Percentiles rank a stretch among this genome's conserved stretches.
These are phyloP conservation scores for Doris montereyensis DNA, from an alignment of 2,888 invertebrate genomes.

Conservation along the genomic window DNA sequence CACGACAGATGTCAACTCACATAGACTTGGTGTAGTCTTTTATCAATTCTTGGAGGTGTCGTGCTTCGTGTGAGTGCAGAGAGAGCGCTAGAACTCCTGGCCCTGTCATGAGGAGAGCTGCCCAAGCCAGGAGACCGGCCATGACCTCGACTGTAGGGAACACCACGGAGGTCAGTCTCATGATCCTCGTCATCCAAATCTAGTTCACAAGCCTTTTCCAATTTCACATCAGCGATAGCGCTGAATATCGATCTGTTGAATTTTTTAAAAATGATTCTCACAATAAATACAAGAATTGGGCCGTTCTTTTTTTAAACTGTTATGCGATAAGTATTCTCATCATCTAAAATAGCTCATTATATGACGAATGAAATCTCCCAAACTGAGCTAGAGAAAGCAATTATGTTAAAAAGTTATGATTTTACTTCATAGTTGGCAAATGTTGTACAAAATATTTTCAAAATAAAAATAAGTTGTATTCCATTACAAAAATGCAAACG, in stretches of 20 bases:
- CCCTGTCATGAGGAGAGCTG: constrained; percentile 42
- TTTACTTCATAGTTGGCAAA: too few relatives aligned
- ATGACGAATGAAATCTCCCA: too few relatives aligned
- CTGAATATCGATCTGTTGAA: constrained; percentile 66
- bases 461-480: too few relatives aligned
- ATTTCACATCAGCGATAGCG: constrained; percentile 65
- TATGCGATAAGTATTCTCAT: too few relatives aligned
- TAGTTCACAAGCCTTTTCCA: constrained; percentile 57
- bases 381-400: too few relatives aligned
- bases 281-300: too few relatives aligned
- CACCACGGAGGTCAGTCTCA: constrained; percentile 52
- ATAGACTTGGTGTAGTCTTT: constrained; percentile 65
- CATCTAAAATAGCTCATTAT: too few relatives aligned
- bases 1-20: constrained; percentile 63
- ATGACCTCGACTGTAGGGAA: constrained; percentile 44
- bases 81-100: constrained; percentile 49
- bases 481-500: too few relatives aligned
- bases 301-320: too few relatives aligned
- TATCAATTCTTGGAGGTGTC: constrained; percentile 68
- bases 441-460: too few relatives aligned
- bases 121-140: constrained; percentile 38
- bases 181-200: constrained; percentile 38
- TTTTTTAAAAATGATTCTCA: too few relatives aligned
- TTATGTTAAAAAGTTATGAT: not conserved
- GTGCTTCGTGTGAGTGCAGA: constrained; percentile 50